Evolutionary conservation across 2,888 invertebrate species (phyloP).

Genomic region (Drosophila cognata): DNA sequence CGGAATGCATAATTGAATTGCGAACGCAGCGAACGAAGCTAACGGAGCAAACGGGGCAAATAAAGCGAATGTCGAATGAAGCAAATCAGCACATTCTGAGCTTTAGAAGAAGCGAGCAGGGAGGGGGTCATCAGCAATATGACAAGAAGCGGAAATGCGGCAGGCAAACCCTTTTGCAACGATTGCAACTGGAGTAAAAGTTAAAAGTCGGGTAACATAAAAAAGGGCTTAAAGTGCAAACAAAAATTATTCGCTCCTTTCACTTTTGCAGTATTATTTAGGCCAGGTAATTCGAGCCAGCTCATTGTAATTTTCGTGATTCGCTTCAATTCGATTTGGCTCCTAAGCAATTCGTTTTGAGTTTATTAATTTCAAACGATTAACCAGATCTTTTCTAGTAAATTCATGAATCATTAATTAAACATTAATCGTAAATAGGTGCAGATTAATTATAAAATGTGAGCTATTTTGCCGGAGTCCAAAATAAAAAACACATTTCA

Average conservation of each 20-base stretch:
- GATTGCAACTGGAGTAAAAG: constrained; percentile 19
- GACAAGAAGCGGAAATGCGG: constrained; percentile 18
- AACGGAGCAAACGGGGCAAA: constrained; percentile 17
- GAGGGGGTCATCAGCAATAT: constrained; percentile 17
- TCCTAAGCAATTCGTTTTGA: neutral
- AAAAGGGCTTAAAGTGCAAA: neutral
- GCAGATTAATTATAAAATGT: neutral
- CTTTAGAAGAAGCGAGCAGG: neutral
- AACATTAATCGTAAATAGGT: neutral
- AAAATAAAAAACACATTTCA: neutral
- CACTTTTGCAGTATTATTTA: neutral
- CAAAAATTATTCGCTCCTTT: neutral
- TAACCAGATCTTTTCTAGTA: neutral
- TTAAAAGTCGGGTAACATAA: constrained; percentile 5
- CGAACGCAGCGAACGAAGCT: constrained; percentile 38
- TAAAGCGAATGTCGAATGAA: constrained; percentile 44
- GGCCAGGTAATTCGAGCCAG: neutral
- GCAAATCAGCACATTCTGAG: constrained; percentile 28
- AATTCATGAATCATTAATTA: neutral
- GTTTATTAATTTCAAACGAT: neutral
- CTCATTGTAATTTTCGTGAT: constrained; percentile 3
- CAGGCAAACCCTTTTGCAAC: neutral
- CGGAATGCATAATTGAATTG: constrained; percentile 77
- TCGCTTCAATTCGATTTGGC: neutral
- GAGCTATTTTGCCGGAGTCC: neutral